These are phyloP conservation scores for Conus canariensis DNA, from an alignment of 2,888 invertebrate genomes.

Conservation along the genomic window DNA sequence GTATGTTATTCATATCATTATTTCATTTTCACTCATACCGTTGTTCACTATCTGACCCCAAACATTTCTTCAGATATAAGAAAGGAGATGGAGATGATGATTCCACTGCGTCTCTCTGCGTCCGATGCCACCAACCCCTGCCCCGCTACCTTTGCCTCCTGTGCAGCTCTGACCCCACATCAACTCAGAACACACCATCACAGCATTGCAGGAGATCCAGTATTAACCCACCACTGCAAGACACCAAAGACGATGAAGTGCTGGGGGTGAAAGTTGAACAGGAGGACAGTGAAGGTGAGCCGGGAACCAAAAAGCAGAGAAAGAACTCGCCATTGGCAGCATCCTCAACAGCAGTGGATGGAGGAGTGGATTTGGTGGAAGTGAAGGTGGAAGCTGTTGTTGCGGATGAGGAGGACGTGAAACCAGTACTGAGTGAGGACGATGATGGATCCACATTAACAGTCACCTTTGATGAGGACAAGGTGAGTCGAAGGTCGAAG, in stretches of 20 bases:
- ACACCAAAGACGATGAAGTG: background rate
- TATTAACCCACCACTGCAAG: background rate
- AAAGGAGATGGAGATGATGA: background rate
- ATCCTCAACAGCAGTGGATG: background rate
- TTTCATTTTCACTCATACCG: background rate
- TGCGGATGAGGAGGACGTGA: background rate
- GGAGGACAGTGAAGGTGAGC: background rate
- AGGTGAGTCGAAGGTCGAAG: background rate
- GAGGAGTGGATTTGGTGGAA: background rate
- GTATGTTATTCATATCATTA: no score
- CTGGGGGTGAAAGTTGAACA: background rate
- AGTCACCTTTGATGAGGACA: background rate
- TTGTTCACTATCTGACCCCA: background rate
- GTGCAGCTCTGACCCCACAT: background rate
- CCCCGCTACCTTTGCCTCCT: slow-evolving; percentile 1
- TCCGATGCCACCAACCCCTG: background rate
- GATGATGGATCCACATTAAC: background rate
- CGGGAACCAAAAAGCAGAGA: background rate
- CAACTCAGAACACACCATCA: background rate
- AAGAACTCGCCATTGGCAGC: background rate
- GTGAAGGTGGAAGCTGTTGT: background rate
- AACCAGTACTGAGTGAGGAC: background rate
- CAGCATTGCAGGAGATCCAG: background rate
- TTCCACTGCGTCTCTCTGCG: background rate
- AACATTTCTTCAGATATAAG: background rate